A percentile compares a stretch with the other conserved stretches of the same genome.
Conservation (phyloP, 2,797 vertebrate species). For the Gymnopithys bicolor region DNA sequence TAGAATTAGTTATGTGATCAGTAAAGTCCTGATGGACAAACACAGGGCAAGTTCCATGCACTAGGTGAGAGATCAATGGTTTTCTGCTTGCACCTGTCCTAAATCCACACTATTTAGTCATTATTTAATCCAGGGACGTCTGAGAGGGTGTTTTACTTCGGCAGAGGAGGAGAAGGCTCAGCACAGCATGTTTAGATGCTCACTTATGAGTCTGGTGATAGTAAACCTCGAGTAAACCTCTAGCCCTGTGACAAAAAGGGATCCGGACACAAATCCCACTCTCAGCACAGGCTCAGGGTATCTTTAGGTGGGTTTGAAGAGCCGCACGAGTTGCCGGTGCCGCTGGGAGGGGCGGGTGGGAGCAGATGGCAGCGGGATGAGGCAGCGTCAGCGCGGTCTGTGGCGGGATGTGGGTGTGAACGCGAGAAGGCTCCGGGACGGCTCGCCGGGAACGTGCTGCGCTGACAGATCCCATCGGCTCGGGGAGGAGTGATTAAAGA, state of each 20-base stretch:
- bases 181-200: background rate
- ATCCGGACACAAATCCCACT: background rate
- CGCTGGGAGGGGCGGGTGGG: background rate
- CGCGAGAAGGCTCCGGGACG: background rate
- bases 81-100: background rate
- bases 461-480: background rate
- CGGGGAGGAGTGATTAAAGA: background rate
- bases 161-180: background rate
- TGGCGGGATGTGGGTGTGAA: background rate
- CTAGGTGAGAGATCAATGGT: background rate
- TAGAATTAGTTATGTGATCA: background rate
- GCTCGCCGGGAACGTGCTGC: background rate
- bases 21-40: background rate
- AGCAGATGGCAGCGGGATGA: constrained; percentile 17
- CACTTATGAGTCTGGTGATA: background rate
- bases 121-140: background rate
- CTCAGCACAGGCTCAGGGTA: background rate
- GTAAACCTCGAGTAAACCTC: background rate
- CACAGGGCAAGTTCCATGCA: background rate
- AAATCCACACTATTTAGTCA: background rate
- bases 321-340: background rate
- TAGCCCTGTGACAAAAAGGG: background rate
- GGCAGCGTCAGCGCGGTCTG: constrained; percentile 13
- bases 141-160: background rate
- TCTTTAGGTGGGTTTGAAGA: background rate